phyloP scores from a whole-genome alignment of 2,113 vertebrate genomes.

The Origma solitaria region DNA sequence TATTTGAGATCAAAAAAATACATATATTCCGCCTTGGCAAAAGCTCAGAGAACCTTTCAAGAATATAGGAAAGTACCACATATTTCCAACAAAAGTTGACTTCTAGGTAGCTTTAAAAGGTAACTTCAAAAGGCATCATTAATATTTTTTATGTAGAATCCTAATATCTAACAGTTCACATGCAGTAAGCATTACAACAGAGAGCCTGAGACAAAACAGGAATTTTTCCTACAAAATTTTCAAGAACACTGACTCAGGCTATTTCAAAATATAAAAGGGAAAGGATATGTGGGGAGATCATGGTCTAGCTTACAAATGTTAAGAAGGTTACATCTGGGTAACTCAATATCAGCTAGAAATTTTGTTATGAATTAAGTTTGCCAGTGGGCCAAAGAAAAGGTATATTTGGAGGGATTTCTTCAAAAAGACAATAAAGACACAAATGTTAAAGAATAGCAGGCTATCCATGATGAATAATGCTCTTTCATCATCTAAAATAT shows the following conservation, averaged over 20 bases:
- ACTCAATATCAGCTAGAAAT: neutral
- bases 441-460: neutral
- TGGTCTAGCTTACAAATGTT: neutral
- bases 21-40: neutral
- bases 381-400: neutral
- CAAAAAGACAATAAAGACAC: neutral
- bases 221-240: neutral
- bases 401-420: neutral
- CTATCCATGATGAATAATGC: neutral
- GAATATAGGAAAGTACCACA: neutral
- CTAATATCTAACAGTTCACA: neutral
- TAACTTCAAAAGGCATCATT: neutral
- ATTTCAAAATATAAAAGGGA: neutral
- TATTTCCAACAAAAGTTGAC: neutral
- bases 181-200: neutral
- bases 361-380: neutral
- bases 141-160: neutral
- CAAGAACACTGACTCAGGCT: neutral
- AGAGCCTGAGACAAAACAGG: neutral
- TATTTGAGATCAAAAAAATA: neutral
- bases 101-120: neutral
- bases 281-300: neutral
- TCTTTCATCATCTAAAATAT: neutral
- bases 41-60: neutral
- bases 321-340: neutral